Evolutionary conservation across 2,888 invertebrate genomes (phyloP), one percentile per base, ranked within the genome.

Genomic region (Euclidia mi): DNA sequence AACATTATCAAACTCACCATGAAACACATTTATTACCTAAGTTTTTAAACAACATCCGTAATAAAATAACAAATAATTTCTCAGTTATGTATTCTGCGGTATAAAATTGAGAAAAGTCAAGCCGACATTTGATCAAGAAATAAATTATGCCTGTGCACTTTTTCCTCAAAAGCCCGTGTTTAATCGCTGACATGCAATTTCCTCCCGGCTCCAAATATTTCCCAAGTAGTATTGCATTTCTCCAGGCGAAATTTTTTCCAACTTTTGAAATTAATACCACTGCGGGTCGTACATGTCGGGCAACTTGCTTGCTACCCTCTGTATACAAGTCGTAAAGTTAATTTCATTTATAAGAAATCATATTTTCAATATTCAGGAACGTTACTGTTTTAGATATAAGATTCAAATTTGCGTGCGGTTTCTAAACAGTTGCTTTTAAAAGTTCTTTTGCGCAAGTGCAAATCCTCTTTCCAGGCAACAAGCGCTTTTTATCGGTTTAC

Each of bases 381-480:
- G 62, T 40, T 66, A 37, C 37, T 7, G 0, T 0, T n/a, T 2
- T 17, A 0, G 0, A 0, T 0, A 44, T 47, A 48, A 46, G 41
- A 43, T 42, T 45, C n/a, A 42, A 29, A 35, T 37, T 67, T 0
- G 40, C 3, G 9, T n/a, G 53, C 65, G 57, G 0, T n/a, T 41
- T 32, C 40, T 48, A 12, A 11, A 31, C n/a, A n/a, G n/a, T 48
- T 20, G 7, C 10, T 68, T 72, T 68, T 56, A 11, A 18, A 2
- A 38, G 40, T 58, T 25, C n/a, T 17, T 64, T 73, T 69, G 56
- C 71, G 50, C 64, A 66, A 73, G 73, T 66, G 62, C 56, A 78
- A 78, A 81, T 80, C 67, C 70, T 73, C 67, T 78, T 82, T 71
- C 56, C 72, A n/a, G n/a, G 78, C 71, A 63, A 67, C 56, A 62